These are phyloP conservation scores for Popillia japonica DNA, from an alignment of 1,140 invertebrate species.

Conservation along the genomic window DNA sequence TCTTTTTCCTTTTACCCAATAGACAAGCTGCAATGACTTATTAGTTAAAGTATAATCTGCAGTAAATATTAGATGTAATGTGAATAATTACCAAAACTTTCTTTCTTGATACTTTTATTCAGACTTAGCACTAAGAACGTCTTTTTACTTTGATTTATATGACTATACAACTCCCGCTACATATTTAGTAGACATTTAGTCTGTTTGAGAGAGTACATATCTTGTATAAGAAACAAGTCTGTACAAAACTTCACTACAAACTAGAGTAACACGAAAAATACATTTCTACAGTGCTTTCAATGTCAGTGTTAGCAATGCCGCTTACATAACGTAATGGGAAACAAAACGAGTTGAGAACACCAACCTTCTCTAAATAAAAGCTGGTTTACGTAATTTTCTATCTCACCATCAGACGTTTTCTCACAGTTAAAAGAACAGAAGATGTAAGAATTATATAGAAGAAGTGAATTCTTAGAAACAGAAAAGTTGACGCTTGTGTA, in stretches of 20 bases:
- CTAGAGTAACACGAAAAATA: not conserved
- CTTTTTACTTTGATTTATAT: no score
- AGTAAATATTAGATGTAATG: no score
- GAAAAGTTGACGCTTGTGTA: not conserved
- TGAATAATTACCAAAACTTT: no score
- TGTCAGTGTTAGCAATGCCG: not conserved
- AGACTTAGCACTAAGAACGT: no score
- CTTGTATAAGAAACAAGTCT: no score
- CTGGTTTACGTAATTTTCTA: constrained; percentile 7
- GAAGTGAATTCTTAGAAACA: not conserved
- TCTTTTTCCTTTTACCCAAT: no score
- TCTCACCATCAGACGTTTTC: not conserved
- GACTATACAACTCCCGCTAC: no score
- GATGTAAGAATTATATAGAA: not conserved
- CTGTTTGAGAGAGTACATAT: no score
- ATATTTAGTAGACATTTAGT: no score
- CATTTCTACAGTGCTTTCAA: not conserved
- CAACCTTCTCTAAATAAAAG: constrained; percentile 9
- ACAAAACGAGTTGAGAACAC: not conserved
- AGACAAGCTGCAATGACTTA: no score
- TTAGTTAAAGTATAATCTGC: no score
- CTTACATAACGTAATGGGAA: not conserved
- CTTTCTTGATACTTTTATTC: no score
- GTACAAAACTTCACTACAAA: not conserved
- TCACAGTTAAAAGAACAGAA: constrained; percentile 10